These are phyloP conservation scores for Seira ritae DNA, from an alignment of 2,888 invertebrate species.

Conservation along the genomic window DNA sequence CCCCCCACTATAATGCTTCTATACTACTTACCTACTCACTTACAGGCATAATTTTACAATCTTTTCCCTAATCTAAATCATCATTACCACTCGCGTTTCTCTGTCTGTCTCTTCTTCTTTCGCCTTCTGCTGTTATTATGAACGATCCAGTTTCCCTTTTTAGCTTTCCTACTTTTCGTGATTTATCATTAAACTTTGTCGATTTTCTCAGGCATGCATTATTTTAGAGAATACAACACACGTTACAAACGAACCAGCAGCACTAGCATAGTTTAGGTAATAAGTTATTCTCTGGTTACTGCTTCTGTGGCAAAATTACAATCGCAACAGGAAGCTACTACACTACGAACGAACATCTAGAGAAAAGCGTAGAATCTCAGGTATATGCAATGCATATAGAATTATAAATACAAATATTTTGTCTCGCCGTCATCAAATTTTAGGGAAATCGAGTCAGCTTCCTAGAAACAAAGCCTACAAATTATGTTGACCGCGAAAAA, in stretches of 20 bases:
- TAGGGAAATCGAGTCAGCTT: neutral
- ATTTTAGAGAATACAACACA: neutral
- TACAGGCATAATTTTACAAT: constrained; percentile 34
- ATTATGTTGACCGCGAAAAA: neutral
- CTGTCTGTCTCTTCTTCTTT: constrained; percentile 23
- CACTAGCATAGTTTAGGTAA: neutral
- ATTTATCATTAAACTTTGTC: constrained; percentile 57
- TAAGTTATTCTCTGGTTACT: neutral
- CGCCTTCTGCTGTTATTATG: neutral
- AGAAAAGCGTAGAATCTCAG: neutral
- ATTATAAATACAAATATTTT: constrained; percentile 3
- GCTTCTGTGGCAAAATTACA: neutral
- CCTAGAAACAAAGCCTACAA: neutral
- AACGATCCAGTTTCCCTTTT: neutral
- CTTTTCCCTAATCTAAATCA: constrained; percentile 46
- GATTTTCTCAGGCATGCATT: constrained; percentile 36
- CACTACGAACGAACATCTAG: neutral
- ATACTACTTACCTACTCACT: neutral
- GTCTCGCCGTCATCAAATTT: neutral
- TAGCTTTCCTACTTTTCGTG: constrained; percentile 2
- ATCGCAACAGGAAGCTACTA: neutral
- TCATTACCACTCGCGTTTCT: constrained; percentile 38
- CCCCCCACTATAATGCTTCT: neutral
- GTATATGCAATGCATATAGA: neutral
- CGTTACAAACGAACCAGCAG: neutral